phyloP scores from a whole-genome alignment of 1,140 invertebrate species.

The Latrodectus geometricus region DNA sequence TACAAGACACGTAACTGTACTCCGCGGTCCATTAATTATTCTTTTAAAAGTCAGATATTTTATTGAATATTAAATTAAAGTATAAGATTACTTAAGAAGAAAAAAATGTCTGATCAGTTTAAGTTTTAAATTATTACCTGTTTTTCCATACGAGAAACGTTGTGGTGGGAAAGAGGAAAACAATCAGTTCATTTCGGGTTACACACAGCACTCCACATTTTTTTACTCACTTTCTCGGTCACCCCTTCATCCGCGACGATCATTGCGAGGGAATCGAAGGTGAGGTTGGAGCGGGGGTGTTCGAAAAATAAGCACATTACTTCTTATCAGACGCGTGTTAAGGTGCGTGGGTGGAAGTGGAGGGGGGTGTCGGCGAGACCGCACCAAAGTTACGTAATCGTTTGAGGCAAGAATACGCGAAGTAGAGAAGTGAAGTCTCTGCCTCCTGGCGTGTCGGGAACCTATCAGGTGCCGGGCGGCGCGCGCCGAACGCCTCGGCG shows the following conservation, averaged over 20 bases:
- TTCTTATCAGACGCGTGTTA: neutral
- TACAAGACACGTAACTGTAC: too few species aligned
- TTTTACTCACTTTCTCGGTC: neutral
- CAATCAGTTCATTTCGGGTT: too few species aligned
- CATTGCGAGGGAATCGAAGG: neutral
- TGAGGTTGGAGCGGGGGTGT: neutral
- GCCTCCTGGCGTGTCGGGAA: conserved; percentile 3
- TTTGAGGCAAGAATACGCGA: neutral
- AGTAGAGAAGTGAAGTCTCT: neutral
- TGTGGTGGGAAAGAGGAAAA: too few species aligned
- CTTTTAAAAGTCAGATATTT: too few species aligned
- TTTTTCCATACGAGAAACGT: too few species aligned
- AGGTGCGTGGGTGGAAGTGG: neutral
- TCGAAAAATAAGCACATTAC: neutral
- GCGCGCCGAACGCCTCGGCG: neutral
- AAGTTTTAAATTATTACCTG: too few species aligned
- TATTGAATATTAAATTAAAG: too few species aligned
- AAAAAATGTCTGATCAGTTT: too few species aligned
- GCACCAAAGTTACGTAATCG: neutral
- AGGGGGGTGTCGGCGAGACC: neutral
- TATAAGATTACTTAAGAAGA: too few species aligned
- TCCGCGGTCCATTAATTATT: too few species aligned
- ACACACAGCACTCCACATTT: neutral
- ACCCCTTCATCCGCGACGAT: neutral
- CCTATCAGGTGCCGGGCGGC: conserved; percentile 14